These are phyloP conservation scores for Miniopterus natalensis DNA, from an alignment of 2,113 vertebrate genomes.

Conservation along the genomic window DNA sequence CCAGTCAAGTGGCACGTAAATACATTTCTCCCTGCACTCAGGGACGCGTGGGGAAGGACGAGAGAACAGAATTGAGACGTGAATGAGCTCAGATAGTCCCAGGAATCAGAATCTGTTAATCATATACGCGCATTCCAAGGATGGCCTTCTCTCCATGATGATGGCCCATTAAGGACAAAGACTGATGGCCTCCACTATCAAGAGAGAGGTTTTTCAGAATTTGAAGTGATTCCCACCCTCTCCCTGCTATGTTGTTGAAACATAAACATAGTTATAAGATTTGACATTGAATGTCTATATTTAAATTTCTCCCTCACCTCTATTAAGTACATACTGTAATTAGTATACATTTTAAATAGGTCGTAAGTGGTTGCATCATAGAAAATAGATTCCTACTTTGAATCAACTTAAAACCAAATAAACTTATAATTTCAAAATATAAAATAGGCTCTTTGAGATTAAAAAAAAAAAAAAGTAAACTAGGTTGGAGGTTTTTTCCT, in stretches of 20 bases:
- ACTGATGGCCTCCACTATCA: neutral
- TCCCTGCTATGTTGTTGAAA: slow-evolving; percentile 9
- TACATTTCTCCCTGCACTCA: neutral
- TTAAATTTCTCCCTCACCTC: slow-evolving; percentile 19
- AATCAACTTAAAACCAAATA: slow-evolving; percentile 54
- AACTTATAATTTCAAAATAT: slow-evolving; percentile 60
- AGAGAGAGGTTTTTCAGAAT: slow-evolving; percentile 52
- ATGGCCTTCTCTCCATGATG: neutral
- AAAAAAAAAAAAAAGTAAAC: neutral
- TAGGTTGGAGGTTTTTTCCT: neutral
- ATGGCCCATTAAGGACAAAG: neutral
- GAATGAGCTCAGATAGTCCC: neutral
- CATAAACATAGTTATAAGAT: slow-evolving; percentile 24
- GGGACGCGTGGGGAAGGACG: neutral
- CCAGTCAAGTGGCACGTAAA: slow-evolving; percentile 37
- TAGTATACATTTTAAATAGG: slow-evolving; percentile 30
- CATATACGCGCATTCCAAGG: neutral
- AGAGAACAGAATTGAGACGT: neutral
- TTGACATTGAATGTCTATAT: slow-evolving; percentile 67
- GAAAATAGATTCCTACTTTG: slow-evolving; percentile 34
- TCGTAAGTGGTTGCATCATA: neutral
- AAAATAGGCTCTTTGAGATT: slow-evolving; percentile 28
- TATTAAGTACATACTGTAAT: slow-evolving; percentile 32
- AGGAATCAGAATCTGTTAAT: slow-evolving; percentile 38
- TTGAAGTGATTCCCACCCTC: neutral